phyloP scores from a whole-genome alignment of 2,888 invertebrate genomes.

The Lordiphosa fenestrarum region DNA sequence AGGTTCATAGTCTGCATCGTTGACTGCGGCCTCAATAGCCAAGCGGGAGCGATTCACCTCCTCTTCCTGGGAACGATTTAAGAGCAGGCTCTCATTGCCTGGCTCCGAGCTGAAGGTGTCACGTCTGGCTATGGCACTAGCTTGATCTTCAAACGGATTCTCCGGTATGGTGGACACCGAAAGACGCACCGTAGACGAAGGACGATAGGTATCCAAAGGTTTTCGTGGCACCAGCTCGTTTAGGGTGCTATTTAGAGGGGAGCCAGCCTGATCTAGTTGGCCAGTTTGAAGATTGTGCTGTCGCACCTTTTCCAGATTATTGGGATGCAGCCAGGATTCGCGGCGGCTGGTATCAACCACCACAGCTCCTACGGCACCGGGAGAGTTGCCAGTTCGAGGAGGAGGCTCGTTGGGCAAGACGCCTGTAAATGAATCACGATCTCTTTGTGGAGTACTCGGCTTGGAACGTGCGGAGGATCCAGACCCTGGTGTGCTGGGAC shows the following conservation, averaged over 20 bases:
- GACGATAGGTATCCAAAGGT: slow-evolving; percentile 69
- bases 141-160: slow-evolving; percentile 74
- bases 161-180: slow-evolving; percentile 74
- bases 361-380: not conserved
- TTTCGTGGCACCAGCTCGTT: slow-evolving; percentile 78
- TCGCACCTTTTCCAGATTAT: slow-evolving; percentile 76
- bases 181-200: slow-evolving; percentile 36
- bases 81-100: slow-evolving; percentile 66
- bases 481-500: slow-evolving; percentile 3
- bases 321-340: slow-evolving; percentile 79
- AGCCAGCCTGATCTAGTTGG: slow-evolving; percentile 41
- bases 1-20: slow-evolving; percentile 53
- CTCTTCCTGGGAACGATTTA: slow-evolving; percentile 60
- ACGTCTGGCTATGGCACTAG: slow-evolving; percentile 46
- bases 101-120: slow-evolving; percentile 63
- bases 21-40: slow-evolving; percentile 42
- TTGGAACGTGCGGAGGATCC: slow-evolving; percentile 13
- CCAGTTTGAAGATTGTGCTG: slow-evolving; percentile 69
- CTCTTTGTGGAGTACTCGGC: slow-evolving; percentile 15
- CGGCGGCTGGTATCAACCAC: slow-evolving; percentile 52
- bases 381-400: slow-evolving; percentile 7
- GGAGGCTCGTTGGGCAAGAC: slow-evolving; percentile 24
- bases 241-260: slow-evolving; percentile 74
- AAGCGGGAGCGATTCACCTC: slow-evolving; percentile 46
- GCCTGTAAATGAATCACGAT: slow-evolving; percentile 45